A percentile compares a stretch with the other conserved stretches of the same genome.
phyloP scores from a whole-genome alignment of 2,888 invertebrate species.

The Rhingia campestris region DNA sequence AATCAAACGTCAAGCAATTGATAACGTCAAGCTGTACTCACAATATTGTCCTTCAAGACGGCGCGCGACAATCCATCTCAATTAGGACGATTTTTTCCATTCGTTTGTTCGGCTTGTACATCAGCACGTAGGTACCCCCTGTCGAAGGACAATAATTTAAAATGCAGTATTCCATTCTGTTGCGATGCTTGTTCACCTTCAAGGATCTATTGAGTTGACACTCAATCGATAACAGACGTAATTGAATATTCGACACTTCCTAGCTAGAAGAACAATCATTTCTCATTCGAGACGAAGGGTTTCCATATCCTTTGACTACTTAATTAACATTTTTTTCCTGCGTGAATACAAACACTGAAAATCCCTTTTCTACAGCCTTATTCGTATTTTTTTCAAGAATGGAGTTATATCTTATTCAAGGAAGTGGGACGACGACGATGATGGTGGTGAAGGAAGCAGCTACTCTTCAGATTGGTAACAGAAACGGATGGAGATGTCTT shows the following conservation, averaged over 20 bases:
- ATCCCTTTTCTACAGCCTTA: conserved; percentile 4
- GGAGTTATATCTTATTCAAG: conserved; percentile 32
- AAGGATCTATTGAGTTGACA: conserved; percentile 1
- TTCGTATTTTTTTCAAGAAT: not conserved
- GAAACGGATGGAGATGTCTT: conserved; percentile 13
- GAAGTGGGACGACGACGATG: not conserved
- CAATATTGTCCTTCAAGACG: too few relatives aligned
- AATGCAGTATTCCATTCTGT: not conserved
- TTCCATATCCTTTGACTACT: conserved; percentile 18
- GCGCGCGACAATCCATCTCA: too few relatives aligned
- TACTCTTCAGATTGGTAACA: conserved; percentile 24
- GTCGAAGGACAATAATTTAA: conserved; percentile 5
- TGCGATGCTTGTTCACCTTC: conserved; percentile 12
- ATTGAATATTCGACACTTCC: conserved; percentile 29
- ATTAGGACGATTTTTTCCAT: too few relatives aligned
- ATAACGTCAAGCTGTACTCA: too few relatives aligned
- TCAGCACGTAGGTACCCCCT: too few relatives aligned
- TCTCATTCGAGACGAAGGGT: not conserved
- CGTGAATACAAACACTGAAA: not conserved
- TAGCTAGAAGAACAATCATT: not conserved
- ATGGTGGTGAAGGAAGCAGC: not conserved
- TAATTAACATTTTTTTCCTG: conserved; percentile 39
- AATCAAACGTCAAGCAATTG: too few relatives aligned
- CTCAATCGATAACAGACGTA: conserved; percentile 28
- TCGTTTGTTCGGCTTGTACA: too few relatives aligned